Evolutionary conservation across 2,113 vertebrate genomes (phyloP), one percentile per base, ranked within the genome.

Genomic region (Cryptoleucopteryx plumbea): DNA sequence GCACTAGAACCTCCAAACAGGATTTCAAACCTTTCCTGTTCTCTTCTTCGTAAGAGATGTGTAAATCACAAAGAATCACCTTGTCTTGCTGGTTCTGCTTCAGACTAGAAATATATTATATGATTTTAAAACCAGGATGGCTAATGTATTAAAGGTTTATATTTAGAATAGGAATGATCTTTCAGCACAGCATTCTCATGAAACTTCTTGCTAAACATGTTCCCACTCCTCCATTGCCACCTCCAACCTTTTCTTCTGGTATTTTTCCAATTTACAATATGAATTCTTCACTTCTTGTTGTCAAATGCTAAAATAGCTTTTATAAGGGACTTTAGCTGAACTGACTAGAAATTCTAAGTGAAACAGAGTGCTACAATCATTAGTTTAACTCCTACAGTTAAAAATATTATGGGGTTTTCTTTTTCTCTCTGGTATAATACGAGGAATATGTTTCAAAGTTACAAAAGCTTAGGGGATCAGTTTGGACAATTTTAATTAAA

Each of bases 241-340:
- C 87, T 95, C 93, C 95, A 97, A 95, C 52, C 87, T 96, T 94
- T 96, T 96, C 84, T 95, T 91, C 84, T 97, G 95, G 82, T 94
- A 75, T 93, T 93, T 96, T 94, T 94, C 91, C 93, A 96, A 79
- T 89, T 93, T 75, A 87, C 66, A 72, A 38, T 68, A 77, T 34
- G 61, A 94, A 87, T 95, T 87, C 81, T 91, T 91, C 86, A 75
- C 36, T 79, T 94, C 88, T 93, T 91, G 59, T 88, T 96, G 81
- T 95, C 89, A 96, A 71, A 87, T 85, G 78, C 61, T 94, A 23
- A 47, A 88, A 72, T 43, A 93, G 21, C 63, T 91, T 87, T 93
- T 79, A 26, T 62, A 68, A 87, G 62, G 13, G 55, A 86, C 56
- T 95, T 91, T 13, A 80, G 27, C 90, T 91, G 66, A 71, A 91